Evolutionary conservation across 2,113 vertebrate genomes (phyloP).

Genomic region (Pituophis catenifer): DNA sequence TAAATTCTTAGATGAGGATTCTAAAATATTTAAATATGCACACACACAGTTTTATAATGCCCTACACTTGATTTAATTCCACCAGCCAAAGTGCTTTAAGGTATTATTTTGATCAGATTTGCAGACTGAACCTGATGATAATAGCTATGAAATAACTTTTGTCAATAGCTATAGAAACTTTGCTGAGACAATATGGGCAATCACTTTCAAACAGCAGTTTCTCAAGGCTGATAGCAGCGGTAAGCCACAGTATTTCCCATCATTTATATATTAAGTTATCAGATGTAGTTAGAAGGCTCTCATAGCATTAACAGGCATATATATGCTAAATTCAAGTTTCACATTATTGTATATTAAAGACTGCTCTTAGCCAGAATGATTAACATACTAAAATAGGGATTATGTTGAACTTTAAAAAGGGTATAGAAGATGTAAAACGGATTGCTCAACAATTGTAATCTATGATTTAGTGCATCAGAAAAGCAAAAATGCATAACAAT

Average conservation of each 20-base stretch:
- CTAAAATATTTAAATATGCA: slow-evolving; percentile 45
- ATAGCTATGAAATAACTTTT: slow-evolving; percentile 51
- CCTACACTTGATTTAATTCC: slow-evolving; percentile 40
- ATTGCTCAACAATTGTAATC: slow-evolving; percentile 33
- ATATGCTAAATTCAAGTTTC: slow-evolving; percentile 61
- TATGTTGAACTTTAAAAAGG: background rate
- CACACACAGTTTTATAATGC: slow-evolving; percentile 41
- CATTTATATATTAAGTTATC: slow-evolving; percentile 68
- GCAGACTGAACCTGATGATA: slow-evolving; percentile 48
- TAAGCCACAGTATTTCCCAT: slow-evolving; percentile 56
- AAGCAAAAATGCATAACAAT: slow-evolving; percentile 8
- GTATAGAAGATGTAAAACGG: slow-evolving; percentile 37
- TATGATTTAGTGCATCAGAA: slow-evolving; percentile 26
- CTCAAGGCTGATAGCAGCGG: slow-evolving; percentile 65
- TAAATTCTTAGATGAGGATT: slow-evolving; percentile 8
- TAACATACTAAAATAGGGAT: slow-evolving; percentile 50
- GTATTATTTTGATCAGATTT: slow-evolving; percentile 47
- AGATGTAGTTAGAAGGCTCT: slow-evolving; percentile 61
- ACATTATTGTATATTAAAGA: slow-evolving; percentile 48
- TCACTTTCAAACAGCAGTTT: slow-evolving; percentile 62
- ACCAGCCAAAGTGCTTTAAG: slow-evolving; percentile 45
- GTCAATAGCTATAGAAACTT: slow-evolving; percentile 62
- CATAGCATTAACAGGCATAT: slow-evolving; percentile 56
- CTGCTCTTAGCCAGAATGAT: slow-evolving; percentile 59
- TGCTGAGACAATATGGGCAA: slow-evolving; percentile 59